Conservation (phyloP, 1,140 invertebrate species). For the Hirudo medicinalis region DNA sequence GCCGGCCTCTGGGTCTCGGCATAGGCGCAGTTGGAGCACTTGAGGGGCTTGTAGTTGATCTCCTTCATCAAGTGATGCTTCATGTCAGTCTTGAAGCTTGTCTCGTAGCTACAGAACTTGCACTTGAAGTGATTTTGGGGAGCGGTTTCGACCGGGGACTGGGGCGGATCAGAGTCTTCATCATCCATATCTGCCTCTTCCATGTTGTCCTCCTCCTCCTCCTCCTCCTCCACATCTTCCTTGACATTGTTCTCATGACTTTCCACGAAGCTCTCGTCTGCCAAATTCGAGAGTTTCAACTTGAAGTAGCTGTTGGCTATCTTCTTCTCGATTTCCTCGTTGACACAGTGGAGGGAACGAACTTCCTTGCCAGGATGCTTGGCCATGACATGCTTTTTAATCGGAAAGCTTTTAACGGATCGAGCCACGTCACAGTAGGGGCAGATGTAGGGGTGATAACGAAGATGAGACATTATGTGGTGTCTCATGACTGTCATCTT, state of each 20-base stretch:
- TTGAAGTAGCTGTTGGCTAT: slow-evolving; percentile 12
- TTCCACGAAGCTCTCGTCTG: background rate
- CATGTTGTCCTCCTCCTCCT: background rate
- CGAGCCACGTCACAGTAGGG: slow-evolving; percentile 17
- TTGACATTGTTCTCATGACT: background rate
- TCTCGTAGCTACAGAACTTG: slow-evolving; percentile 14
- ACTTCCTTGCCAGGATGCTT: slow-evolving; percentile 18
- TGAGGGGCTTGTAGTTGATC: slow-evolving; percentile 19
- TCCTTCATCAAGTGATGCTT: slow-evolving; percentile 19
- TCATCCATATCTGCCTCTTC: background rate
- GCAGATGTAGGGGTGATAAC: slow-evolving; percentile 20
- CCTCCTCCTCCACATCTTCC: background rate
- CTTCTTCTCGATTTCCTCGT: slow-evolving; percentile 16
- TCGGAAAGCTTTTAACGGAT: slow-evolving; percentile 18
- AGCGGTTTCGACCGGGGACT: background rate
- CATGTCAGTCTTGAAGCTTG: slow-evolving; percentile 14
- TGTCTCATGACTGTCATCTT: slow-evolving; percentile 16
- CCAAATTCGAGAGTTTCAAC: background rate
- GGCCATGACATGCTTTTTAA: slow-evolving; percentile 20
- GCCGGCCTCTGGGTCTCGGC: slow-evolving; percentile 3
- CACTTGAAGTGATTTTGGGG: slow-evolving; percentile 13
- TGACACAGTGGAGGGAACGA: background rate
- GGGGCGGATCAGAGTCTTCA: background rate
- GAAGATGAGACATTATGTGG: slow-evolving; percentile 20
- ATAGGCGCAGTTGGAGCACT: slow-evolving; percentile 16